Evolutionary conservation across 2,797 vertebrate genomes (phyloP).

Genomic region (Halcyon smyrnensis): DNA sequence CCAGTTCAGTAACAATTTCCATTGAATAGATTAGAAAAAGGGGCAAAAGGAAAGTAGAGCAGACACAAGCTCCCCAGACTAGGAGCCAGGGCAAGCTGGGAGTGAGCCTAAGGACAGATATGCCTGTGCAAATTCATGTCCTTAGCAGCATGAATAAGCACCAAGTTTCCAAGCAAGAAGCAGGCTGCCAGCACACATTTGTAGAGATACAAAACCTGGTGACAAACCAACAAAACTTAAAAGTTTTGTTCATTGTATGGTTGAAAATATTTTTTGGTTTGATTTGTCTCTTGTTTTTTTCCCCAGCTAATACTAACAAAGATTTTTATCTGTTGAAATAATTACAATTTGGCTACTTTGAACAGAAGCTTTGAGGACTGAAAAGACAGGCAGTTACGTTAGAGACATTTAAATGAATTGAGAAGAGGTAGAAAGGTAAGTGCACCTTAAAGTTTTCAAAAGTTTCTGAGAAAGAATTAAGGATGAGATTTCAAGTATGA

Average conservation of each 20-base stretch:
- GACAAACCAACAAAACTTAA: fast-evolving
- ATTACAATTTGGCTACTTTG: background rate
- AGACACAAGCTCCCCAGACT: background rate
- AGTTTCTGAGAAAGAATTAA: background rate
- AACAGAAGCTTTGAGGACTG: background rate
- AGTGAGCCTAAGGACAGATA: background rate
- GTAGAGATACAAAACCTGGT: background rate
- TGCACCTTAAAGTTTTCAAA: background rate
- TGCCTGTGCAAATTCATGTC: background rate
- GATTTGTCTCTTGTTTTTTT: fast-evolving
- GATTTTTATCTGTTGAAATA: background rate
- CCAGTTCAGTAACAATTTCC: background rate
- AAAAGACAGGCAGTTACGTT: background rate
- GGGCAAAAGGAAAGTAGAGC: background rate
- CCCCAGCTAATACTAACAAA: background rate
- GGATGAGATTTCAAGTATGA: background rate
- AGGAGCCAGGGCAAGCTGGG: fast-evolving
- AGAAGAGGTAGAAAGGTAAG: background rate
- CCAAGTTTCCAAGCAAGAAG: background rate
- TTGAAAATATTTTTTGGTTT: background rate
- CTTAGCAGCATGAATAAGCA: background rate
- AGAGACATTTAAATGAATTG: background rate
- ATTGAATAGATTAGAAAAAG: background rate
- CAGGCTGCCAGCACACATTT: background rate
- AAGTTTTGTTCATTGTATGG: background rate